Percentiles rank a stretch among this genome's conserved stretches.
Evolutionary conservation across 2,797 vertebrate genomes (phyloP).

Genomic region (Philypnodon macrostomus): DNA sequence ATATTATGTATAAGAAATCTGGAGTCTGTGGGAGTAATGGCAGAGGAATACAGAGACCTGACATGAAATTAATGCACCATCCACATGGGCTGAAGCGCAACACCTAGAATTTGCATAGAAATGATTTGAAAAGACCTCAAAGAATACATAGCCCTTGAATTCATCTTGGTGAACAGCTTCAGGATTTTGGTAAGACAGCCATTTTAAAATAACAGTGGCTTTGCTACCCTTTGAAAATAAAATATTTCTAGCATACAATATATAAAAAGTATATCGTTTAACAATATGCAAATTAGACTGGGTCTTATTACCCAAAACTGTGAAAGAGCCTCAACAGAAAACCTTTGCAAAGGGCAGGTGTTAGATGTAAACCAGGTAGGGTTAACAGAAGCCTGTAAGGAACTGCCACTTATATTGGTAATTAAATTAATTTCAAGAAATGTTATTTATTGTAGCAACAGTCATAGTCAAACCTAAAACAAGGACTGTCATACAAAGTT

Average conservation of each 20-base stretch:
- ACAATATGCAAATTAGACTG: too few species aligned
- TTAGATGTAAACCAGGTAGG: background rate
- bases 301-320: too few species aligned
- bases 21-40: background rate
- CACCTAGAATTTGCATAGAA: background rate
- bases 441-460: background rate
- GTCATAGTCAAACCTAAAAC: background rate
- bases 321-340: too few species aligned
- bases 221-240: too few species aligned
- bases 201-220: too few species aligned
- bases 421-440: background rate
- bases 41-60: background rate
- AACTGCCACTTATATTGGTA: background rate
- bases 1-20: constrained; percentile 5
- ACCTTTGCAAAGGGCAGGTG: background rate
- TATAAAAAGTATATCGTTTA: too few species aligned
- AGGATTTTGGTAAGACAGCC: too few species aligned
- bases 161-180: background rate
- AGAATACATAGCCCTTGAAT: background rate
- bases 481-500: background rate
- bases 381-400: background rate
- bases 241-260: too few species aligned
- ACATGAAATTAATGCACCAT: background rate
- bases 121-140: constrained; percentile 4
- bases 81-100: background rate